Evolutionary conservation across 2,888 invertebrate species (phyloP).

Genomic region (Tridacna gigas): DNA sequence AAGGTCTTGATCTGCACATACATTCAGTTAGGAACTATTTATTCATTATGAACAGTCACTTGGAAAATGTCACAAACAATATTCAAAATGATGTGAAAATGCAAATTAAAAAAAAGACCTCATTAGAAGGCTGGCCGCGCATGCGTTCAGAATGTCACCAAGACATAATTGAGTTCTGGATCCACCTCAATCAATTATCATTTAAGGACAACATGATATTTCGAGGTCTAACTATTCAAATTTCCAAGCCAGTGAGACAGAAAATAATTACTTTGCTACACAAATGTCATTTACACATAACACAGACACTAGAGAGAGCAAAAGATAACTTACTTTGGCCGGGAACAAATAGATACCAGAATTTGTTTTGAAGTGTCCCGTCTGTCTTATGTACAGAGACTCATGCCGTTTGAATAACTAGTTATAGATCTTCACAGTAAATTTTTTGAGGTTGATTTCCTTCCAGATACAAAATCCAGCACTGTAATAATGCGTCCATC

Average conservation of each 20-base stretch:
- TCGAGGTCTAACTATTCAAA: background rate
- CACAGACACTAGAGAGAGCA: background rate
- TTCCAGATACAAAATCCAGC: no score
- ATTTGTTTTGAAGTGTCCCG: background rate
- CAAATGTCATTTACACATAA: background rate
- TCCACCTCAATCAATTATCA: background rate
- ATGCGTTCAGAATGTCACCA: background rate
- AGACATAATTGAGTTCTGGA: background rate
- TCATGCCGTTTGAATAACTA: no score
- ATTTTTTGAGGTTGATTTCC: no score
- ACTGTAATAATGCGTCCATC: no score
- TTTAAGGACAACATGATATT: background rate
- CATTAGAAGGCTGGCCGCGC: background rate
- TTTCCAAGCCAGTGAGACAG: background rate
- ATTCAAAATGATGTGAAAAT: background rate
- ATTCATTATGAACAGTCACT: background rate
- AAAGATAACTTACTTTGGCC: background rate
- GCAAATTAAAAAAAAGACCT: background rate
- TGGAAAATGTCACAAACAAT: background rate
- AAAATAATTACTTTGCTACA: background rate
- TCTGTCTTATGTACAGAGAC: background rate
- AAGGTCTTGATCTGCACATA: no score
- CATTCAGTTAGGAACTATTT: background rate
- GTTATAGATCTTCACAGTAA: no score
- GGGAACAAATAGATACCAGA: background rate